Percentiles rank a stretch among this genome's conserved stretches.
Evolutionary conservation across 1,140 invertebrate genomes (phyloP).

Genomic region (Bombus vancouverensis): DNA sequence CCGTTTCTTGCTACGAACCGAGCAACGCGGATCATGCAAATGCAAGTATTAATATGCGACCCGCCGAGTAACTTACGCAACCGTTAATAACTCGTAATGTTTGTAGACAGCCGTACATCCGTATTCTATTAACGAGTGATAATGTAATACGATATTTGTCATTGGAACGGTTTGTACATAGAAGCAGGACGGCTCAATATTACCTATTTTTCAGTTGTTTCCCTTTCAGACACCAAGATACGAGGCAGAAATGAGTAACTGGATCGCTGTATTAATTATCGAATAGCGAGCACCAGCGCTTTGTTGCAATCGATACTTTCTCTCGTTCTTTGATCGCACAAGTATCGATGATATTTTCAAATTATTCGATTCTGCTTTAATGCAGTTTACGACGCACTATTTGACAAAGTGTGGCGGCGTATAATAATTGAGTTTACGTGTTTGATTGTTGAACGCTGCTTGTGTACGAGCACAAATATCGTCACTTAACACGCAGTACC

Average conservation of each 20-base stretch:
- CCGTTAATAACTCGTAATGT: slow-evolving; percentile 35
- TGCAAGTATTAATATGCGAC: slow-evolving; percentile 30
- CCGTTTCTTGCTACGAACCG: neutral
- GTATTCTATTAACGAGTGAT: slow-evolving; percentile 7
- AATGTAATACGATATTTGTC: slow-evolving; percentile 13
- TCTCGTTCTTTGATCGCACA: neutral
- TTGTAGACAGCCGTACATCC: slow-evolving; percentile 1
- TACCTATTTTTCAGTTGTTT: slow-evolving; percentile 21
- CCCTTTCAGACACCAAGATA: neutral
- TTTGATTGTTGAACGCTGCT: neutral
- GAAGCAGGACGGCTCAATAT: slow-evolving; percentile 1
- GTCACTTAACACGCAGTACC: no score
- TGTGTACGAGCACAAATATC: neutral
- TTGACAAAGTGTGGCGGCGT: neutral
- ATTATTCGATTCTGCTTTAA: neutral
- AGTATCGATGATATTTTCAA: slow-evolving; percentile 1
- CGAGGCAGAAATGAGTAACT: neutral
- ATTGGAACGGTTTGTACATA: slow-evolving; percentile 1
- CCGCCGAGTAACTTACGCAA: slow-evolving; percentile 2
- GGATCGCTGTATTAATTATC: slow-evolving; percentile 12
- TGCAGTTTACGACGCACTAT: neutral
- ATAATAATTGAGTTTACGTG: slow-evolving; percentile 9
- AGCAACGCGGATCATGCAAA: slow-evolving; percentile 18
- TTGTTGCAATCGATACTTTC: neutral
- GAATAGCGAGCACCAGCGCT: neutral